Conservation (phyloP, 2,113 vertebrate species). For the Danionella cerebrum region DNA sequence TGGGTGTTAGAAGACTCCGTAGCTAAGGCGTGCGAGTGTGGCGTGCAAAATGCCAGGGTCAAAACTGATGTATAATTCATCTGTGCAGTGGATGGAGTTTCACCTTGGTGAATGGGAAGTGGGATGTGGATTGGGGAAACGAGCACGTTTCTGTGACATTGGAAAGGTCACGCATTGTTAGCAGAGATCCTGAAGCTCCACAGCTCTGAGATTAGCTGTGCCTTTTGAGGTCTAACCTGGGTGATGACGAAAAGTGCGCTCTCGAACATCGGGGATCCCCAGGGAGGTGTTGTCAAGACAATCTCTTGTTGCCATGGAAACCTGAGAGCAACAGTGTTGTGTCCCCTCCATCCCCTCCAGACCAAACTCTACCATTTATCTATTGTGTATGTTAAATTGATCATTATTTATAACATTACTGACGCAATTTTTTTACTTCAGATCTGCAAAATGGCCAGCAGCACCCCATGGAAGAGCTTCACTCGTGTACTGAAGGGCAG, state of each 20-base stretch:
- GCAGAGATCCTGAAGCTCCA: background rate
- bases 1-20: background rate
- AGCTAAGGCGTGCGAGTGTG: background rate
- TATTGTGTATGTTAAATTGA: background rate
- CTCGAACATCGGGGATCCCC: slow-evolving; percentile 34
- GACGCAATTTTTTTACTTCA: slow-evolving; percentile 37
- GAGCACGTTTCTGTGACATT: background rate
- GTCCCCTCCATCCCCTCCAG: slow-evolving; percentile 16
- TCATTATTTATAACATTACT: background rate
- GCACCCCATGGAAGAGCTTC: slow-evolving; percentile 48
- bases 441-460: slow-evolving; percentile 50
- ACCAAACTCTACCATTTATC: background rate
- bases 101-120: background rate
- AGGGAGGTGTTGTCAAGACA: slow-evolving; percentile 33
- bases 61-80: slow-evolving; percentile 24
- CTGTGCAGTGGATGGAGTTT: slow-evolving; percentile 7
- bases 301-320: slow-evolving; percentile 45
- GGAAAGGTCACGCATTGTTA: slow-evolving; percentile 4
- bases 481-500: slow-evolving; percentile 49
- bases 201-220: slow-evolving; percentile 17
- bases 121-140: background rate
- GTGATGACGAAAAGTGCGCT: slow-evolving; percentile 6
- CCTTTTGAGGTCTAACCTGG: slow-evolving; percentile 1
- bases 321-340: slow-evolving; percentile 28
- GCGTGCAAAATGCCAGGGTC: slow-evolving; percentile 20